A percentile compares a stretch with the other conserved stretches of the same genome.
Evolutionary conservation across 2,113 vertebrate genomes (phyloP).

Genomic region (Archilochus colubris): DNA sequence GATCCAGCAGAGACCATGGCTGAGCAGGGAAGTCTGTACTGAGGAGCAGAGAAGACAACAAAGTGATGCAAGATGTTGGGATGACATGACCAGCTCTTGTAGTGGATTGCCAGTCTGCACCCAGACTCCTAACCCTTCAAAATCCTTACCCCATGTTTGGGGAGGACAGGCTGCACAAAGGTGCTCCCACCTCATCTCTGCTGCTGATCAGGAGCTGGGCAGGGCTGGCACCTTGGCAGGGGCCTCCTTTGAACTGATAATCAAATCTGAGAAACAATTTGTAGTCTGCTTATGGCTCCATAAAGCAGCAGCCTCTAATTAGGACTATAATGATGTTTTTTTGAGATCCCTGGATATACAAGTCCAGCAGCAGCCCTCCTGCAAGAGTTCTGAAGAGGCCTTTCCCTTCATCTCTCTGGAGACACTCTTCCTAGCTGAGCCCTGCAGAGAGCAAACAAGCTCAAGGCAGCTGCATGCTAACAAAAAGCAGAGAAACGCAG

Average conservation of each 20-base stretch:
- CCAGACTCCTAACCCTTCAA: background rate
- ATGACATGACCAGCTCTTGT: fast-evolving
- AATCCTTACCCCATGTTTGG: fast-evolving
- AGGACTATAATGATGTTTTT: background rate
- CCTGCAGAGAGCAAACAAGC: background rate
- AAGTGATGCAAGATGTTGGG: background rate
- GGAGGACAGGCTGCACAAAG: fast-evolving
- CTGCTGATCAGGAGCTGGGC: fast-evolving
- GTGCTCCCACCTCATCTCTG: background rate
- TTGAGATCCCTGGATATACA: background rate
- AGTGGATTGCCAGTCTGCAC: background rate
- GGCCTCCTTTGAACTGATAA: background rate
- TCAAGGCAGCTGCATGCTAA: background rate
- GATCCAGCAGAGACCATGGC: fast-evolving
- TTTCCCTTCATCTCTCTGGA: background rate
- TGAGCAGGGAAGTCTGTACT: background rate
- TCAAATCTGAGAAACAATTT: background rate
- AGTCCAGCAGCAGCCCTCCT: background rate
- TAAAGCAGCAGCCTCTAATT: background rate
- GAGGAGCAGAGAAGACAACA: background rate
- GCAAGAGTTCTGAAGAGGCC: background rate
- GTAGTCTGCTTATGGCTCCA: background rate
- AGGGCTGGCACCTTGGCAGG: background rate
- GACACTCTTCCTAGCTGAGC: background rate
- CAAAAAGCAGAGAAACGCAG: background rate